Conservation (phyloP, 1,140 invertebrate genomes). For the Idris sp. region DNA sequence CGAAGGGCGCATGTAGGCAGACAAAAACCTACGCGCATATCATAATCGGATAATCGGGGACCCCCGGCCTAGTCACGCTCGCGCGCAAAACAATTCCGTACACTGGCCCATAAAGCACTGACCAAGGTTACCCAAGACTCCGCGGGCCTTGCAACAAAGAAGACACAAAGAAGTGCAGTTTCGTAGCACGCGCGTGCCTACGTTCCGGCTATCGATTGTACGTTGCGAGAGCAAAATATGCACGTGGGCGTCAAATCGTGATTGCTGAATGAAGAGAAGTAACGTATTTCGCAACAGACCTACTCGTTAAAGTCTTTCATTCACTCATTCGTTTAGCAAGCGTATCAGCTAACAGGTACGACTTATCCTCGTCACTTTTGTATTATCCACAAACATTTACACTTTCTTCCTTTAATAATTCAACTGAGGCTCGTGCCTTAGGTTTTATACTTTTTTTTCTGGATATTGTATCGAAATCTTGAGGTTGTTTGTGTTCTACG, state of each 20-base stretch:
- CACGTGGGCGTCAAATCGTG: constrained; percentile 58
- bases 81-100: constrained; percentile 54
- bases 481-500: too few relatives aligned
- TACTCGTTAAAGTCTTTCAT: constrained; percentile 41
- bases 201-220: constrained; percentile 49
- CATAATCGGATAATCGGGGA: constrained; percentile 70
- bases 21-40: constrained; percentile 67
- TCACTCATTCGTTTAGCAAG: constrained; percentile 56
- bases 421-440: too few relatives aligned
- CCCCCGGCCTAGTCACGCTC: constrained; percentile 66
- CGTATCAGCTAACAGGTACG: constrained; percentile 25
- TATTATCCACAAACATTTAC: too few relatives aligned
- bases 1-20: constrained; percentile 72
- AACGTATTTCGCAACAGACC: constrained; percentile 54
- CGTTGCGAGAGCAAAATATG: constrained; percentile 48
- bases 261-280: constrained; percentile 60
- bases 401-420: too few relatives aligned
- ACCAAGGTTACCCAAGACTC: constrained; percentile 64
- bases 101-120: constrained; percentile 50
- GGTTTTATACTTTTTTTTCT: too few relatives aligned
- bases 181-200: constrained; percentile 55
- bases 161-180: too few relatives aligned
- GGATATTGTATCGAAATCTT: too few relatives aligned
- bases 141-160: constrained; percentile 32
- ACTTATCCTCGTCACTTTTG: constrained; percentile 19